phyloP scores from a whole-genome alignment of 2,888 invertebrate species.

The Deilephila porcellus region DNA sequence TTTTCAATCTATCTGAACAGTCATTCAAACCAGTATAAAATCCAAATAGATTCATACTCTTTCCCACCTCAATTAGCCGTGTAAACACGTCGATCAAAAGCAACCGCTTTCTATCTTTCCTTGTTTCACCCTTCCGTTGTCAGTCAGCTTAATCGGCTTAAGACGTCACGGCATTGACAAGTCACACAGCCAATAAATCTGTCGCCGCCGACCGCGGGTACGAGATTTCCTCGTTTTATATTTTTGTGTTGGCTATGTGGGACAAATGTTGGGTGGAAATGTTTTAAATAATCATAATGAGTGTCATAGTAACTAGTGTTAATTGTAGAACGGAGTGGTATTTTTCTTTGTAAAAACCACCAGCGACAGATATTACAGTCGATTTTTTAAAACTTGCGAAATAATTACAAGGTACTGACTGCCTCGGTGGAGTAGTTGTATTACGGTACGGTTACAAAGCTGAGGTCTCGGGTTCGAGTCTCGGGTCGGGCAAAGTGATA shows the following conservation, averaged over 20 bases:
- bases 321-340: too few species aligned
- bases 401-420: too few species aligned
- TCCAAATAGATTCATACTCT: not conserved
- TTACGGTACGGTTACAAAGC: too few species aligned
- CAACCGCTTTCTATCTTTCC: conserved; percentile 2
- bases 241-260: not conserved
- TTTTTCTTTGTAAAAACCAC: too few species aligned
- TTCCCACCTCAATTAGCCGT: not conserved
- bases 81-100: conserved; percentile 16
- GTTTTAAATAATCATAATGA: not conserved
- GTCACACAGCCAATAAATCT: conserved; percentile 17
- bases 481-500: too few species aligned
- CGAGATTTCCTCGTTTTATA: not conserved
- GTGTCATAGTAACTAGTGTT: too few species aligned
- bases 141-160: conserved; percentile 1
- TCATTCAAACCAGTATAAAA: not conserved
- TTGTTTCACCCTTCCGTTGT: not conserved
- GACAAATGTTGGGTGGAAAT: not conserved
- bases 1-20: too few species aligned
- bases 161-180: conserved; percentile 15
- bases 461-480: too few species aligned
- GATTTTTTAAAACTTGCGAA: too few species aligned
- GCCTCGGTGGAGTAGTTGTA: too few species aligned
- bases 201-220: not conserved
- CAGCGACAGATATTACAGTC: too few species aligned